Percentiles rank a stretch among this genome's conserved stretches.
These are phyloP conservation scores for Itoplectis maculator DNA, from an alignment of 2,888 invertebrate species.

Conservation along the genomic window DNA sequence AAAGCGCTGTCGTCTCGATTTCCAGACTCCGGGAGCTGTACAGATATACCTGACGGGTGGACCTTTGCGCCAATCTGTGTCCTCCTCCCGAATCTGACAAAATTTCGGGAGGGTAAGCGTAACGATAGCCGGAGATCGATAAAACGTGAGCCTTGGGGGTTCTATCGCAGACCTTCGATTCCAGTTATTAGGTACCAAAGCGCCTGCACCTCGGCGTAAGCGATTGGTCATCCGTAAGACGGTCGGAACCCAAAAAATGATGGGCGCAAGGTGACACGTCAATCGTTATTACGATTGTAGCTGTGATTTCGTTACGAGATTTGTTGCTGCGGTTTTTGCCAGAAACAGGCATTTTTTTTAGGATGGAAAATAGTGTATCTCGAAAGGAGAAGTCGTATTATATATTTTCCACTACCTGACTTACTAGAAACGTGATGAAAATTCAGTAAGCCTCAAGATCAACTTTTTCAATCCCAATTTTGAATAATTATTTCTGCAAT, in stretches of 20 bases:
- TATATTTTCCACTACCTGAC: background rate
- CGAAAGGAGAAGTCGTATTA: background rate
- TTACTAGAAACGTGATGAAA: background rate
- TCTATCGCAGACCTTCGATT: slow-evolving; percentile 72
- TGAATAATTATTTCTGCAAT: too few species aligned
- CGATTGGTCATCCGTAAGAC: slow-evolving; percentile 68
- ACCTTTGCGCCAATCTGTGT: slow-evolving; percentile 15
- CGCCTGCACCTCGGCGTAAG: slow-evolving; percentile 70
- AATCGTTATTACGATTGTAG: background rate
- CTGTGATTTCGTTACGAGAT: background rate
- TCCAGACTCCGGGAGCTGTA: background rate
- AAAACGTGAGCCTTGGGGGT: slow-evolving; percentile 14
- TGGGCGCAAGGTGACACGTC: background rate
- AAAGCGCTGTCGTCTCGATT: slow-evolving; percentile 9
- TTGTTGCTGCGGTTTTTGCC: background rate
- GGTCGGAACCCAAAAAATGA: background rate
- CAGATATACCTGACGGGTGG: background rate
- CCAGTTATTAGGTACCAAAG: slow-evolving; percentile 77
- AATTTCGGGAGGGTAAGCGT: slow-evolving; percentile 11
- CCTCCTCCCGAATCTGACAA: background rate
- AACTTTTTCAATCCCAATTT: too few species aligned
- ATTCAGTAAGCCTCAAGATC: too few species aligned
- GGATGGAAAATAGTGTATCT: too few species aligned
- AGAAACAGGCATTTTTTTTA: too few species aligned
- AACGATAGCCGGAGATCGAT: slow-evolving; percentile 5